Conservation (phyloP, 2,888 invertebrate genomes). For the Eudemis profundana region DNA sequence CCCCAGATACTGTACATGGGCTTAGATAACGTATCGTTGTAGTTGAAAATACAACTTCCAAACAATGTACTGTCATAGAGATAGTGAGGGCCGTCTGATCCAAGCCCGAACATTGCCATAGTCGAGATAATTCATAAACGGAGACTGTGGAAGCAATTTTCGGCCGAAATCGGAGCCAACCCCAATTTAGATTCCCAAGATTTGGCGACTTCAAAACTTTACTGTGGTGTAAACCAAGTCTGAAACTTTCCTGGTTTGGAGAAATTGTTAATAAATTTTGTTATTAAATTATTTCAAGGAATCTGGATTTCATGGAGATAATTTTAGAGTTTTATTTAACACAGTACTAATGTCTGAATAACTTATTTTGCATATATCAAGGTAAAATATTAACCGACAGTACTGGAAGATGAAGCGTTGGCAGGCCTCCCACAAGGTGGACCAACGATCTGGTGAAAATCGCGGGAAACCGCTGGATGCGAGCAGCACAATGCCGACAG, state of each 20-base stretch:
- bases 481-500: no score
- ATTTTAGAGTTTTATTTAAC: not conserved
- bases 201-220: not conserved
- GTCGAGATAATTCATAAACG: not conserved
- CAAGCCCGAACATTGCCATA: not conserved
- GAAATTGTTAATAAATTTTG: not conserved
- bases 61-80: constrained; percentile 14
- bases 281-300: not conserved
- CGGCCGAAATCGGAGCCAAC: not conserved
- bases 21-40: constrained; percentile 46
- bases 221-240: not conserved
- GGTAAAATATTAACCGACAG: no score
- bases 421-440: no score
- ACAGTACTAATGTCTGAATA: not conserved
- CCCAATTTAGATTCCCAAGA: constrained; percentile 1
- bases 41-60: constrained; percentile 13
- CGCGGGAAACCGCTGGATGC: no score
- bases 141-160: not conserved
- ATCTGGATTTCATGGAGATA: not conserved
- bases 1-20: constrained; percentile 45
- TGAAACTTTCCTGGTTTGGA: not conserved
- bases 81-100: not conserved
- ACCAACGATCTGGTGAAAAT: no score
- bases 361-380: no score
- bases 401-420: no score